phyloP scores from a whole-genome alignment of 2,888 invertebrate genomes.

The Himalopsyche anomala region DNA sequence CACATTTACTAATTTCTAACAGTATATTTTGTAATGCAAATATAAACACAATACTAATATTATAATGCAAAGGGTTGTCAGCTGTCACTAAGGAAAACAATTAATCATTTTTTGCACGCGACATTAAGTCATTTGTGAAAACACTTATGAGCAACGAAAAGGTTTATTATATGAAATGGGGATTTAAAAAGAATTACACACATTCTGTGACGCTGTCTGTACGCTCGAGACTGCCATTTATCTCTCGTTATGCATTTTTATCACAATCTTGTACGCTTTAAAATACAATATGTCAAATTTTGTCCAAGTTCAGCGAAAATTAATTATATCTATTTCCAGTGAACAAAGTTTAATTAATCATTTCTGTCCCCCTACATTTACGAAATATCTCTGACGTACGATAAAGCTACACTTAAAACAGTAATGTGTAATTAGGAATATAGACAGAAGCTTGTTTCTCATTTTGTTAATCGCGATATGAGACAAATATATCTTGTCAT shows the following conservation, averaged over 20 bases:
- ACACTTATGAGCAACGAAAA: slow-evolving; percentile 26
- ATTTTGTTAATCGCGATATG: too few relatives aligned
- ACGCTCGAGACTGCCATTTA: slow-evolving; percentile 49
- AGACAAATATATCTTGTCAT: too few relatives aligned
- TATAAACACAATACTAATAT: slow-evolving; percentile 18
- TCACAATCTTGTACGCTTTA: slow-evolving; percentile 29
- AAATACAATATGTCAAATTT: slow-evolving; percentile 1
- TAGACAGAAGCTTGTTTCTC: too few relatives aligned
- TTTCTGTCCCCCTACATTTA: too few relatives aligned
- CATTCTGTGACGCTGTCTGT: slow-evolving; percentile 61
- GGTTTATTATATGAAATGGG: slow-evolving; percentile 26
- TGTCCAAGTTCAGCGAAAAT: neutral
- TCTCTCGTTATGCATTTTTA: slow-evolving; percentile 56
- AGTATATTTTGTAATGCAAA: neutral
- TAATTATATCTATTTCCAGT: slow-evolving; percentile 23
- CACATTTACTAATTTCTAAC: neutral
- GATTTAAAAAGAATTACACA: slow-evolving; percentile 40
- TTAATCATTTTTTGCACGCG: slow-evolving; percentile 41
- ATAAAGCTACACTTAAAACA: too few relatives aligned
- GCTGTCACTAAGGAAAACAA: slow-evolving; percentile 37
- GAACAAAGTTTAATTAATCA: neutral
- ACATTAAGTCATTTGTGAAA: slow-evolving; percentile 42
- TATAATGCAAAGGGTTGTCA: slow-evolving; percentile 16
- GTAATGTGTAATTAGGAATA: too few relatives aligned
- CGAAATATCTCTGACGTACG: too few relatives aligned